Evolutionary conservation across 2,888 invertebrate species (phyloP).

Genomic region (Dascillus cervinus): DNA sequence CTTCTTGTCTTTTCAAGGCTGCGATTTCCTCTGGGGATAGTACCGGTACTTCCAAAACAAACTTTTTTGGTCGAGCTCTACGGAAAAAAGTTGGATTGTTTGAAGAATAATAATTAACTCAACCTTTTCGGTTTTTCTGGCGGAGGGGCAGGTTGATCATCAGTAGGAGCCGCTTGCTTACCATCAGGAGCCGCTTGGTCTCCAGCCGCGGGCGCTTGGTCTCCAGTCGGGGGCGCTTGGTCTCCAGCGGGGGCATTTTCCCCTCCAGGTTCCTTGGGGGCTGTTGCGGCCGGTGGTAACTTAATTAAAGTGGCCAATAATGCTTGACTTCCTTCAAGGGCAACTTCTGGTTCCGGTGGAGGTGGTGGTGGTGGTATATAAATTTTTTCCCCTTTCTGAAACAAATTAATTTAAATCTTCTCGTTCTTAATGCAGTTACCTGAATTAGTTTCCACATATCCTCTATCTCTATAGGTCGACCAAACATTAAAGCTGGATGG

Average conservation of each 20-base stretch:
- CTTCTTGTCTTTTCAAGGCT: slow-evolving; percentile 21
- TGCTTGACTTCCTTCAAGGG: slow-evolving; percentile 7
- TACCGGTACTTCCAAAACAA: slow-evolving; percentile 13
- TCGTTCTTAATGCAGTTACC: slow-evolving; percentile 10
- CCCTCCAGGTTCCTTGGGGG: slow-evolving; percentile 6
- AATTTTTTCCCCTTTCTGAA: slow-evolving; percentile 31
- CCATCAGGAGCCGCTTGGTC: too few species aligned
- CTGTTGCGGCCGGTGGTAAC: slow-evolving; percentile 8
- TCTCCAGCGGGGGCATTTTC: slow-evolving; percentile 10
- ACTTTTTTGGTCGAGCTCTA: slow-evolving; percentile 2
- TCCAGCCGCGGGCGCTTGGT: slow-evolving; percentile 2
- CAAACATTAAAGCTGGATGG: slow-evolving; percentile 55
- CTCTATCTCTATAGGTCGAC: slow-evolving; percentile 45
- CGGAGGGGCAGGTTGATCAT: slow-evolving; percentile 15
- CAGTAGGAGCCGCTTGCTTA: slow-evolving; percentile 20
- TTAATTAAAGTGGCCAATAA: too few species aligned
- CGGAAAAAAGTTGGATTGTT: not conserved
- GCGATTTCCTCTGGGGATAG: slow-evolving; percentile 23
- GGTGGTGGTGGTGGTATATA: slow-evolving; percentile 24
- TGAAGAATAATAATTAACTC: slow-evolving; percentile 1
- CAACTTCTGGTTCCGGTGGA: slow-evolving; percentile 9
- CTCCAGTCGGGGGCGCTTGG: slow-evolving; percentile 7
- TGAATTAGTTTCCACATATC: slow-evolving; percentile 31
- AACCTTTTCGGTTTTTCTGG: slow-evolving; percentile 13
- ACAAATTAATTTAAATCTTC: slow-evolving; percentile 4